A percentile compares a stretch with the other conserved stretches of the same genome.
phyloP scores from a whole-genome alignment of 53 echinoderm and acorn worm genomes.

The Mesocentrotus franciscanus region DNA sequence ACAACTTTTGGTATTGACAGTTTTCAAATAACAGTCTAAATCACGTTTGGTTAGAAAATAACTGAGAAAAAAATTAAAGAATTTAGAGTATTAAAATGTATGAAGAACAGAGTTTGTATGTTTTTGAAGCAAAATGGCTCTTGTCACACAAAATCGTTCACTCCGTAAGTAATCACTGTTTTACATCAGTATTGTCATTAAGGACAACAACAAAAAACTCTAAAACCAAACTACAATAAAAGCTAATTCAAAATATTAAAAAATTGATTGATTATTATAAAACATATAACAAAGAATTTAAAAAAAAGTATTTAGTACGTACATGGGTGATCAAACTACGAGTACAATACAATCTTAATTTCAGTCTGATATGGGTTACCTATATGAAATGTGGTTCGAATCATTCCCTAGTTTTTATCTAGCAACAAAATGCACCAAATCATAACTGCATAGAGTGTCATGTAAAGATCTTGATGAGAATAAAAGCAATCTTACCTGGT shows the following conservation, averaged over 20 bases:
- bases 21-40: neutral
- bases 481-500: slow-evolving; percentile 70
- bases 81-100: too few species aligned
- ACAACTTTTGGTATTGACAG: neutral
- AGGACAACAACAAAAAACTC: too few species aligned
- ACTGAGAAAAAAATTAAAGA: too few species aligned
- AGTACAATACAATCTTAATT: neutral
- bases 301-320: neutral
- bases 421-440: neutral
- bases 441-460: neutral
- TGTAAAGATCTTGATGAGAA: neutral
- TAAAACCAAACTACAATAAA: too few species aligned
- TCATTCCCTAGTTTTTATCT: neutral
- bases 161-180: too few species aligned
- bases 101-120: too few species aligned
- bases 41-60: neutral
- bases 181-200: too few species aligned
- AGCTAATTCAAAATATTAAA: too few species aligned
- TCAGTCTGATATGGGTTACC: neutral
- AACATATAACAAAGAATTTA: too few species aligned
- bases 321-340: neutral
- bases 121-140: too few species aligned
- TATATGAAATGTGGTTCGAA: neutral
- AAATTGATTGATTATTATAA: too few species aligned
- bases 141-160: too few species aligned